Base-by-base conservation (phyloP, 2,888 invertebrate species). In the Hirtodrosophila alboralis region DNA sequence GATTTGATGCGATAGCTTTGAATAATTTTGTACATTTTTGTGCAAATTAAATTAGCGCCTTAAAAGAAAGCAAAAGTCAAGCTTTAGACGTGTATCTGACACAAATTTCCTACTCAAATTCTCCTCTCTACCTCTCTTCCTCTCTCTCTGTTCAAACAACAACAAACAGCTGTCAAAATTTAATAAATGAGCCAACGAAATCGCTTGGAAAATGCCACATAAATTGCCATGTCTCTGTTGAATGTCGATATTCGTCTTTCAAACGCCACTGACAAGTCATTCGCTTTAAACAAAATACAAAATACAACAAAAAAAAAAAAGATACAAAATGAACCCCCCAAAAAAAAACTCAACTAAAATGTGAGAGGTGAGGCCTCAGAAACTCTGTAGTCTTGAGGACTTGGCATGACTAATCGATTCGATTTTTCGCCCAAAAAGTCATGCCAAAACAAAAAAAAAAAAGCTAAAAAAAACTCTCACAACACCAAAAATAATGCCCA, bases 401-500 rank as follows among this genome's bases (percentile, higher is more conserved):
- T 69, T 61, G 79, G 79, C 85, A 80, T 80, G 80, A 80, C 80
- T 84, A 80, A 80, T 84, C 80, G 80, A 80, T 80, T 80, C 80
- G 83, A 78, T 85, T 84, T 81, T 81, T 84, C 75, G 84, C 59
- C 78, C 52, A 72, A 77, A 79, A 84, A 81, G 81, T 72, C 84
- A 75, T 65, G 75, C 65, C 61, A 71, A 66, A 72, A 26, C 56
- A 36, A 60, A 14, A 34, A 12, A 62, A 36, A 57, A 13, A 34
- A 13, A 45, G 10, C 12, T 30, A 54, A 23, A 31, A 33, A 34
- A 18, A 23, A n/a, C n/a, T n/a, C n/a, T n/a, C n/a, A n/a, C n/a
- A n/a, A n/a, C n/a, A n/a, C n/a, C 18, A 43, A 38, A 64, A 66
- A 56, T 68, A 72, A 56, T 44, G 64, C 41, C 28, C 43, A 23